Base-by-base conservation (phyloP, 2,797 vertebrate species). In the Botia kubotai region DNA sequence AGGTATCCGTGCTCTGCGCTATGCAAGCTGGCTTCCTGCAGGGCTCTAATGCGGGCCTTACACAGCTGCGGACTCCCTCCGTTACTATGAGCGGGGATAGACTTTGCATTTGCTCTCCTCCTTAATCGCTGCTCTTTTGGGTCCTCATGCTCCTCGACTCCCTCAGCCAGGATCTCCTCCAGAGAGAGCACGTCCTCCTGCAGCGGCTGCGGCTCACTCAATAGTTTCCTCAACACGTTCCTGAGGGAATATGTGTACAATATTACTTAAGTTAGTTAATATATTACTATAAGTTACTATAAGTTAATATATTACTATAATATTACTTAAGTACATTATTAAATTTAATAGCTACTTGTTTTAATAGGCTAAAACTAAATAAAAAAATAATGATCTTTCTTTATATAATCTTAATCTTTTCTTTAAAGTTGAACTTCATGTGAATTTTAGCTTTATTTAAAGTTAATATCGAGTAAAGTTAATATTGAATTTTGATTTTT, bases 121-220 rank as follows among this genome's bases (percentile, higher is more conserved):
- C 6, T 2, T 21, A 11, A 17, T 0, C 72, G 52, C 39, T 19
- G 46, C 29, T 63, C 80, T 66, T 39, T 66, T n/a, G 36, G 63
- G n/a, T 66, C 33, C 33, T 84, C 79, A 86, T 94, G 93, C 0
- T 93, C 93, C 81, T 96, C 96, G 80, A 98, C 95, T 0, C 97
- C 97, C 88, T 99, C 97, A 0, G 97, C 97, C 88, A 99, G 85
- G 52, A 99, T 99, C 93, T 99, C 97, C 89, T 98, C 96, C 89
- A 98, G 91, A 0, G 97, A 98, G 0, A 98, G 95, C 82, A 99
- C 95, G 0, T 98, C 97, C 0, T 95, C 95, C 83, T 94, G 95
- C 62, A 88, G 91, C 69, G 92, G 93, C 87, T 95, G 95, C 0
- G 95, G 96, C 90, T 97, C 95, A 0, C 93, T 94, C 86, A 98